phyloP scores from a whole-genome alignment of 1,140 invertebrate species.

The Cydia strobilella region DNA sequence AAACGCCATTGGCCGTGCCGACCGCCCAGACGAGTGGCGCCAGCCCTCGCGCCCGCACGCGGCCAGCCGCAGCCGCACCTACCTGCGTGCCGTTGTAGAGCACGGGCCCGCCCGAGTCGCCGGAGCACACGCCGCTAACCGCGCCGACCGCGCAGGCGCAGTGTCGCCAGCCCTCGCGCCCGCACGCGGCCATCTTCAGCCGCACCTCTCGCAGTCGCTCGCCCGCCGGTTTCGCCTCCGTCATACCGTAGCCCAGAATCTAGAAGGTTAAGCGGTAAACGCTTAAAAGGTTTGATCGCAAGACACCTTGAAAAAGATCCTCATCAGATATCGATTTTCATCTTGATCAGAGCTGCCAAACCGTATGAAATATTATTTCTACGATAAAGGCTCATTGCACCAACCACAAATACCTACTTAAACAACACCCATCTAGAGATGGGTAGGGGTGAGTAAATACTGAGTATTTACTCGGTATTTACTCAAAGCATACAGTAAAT shows the following conservation, averaged over 20 bases:
- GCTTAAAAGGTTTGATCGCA: not conserved
- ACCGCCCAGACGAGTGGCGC: no score
- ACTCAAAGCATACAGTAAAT: no score
- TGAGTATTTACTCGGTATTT: no score
- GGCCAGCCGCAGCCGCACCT: not conserved
- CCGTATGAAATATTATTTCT: no score
- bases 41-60: no score
- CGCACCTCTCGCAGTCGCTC: constrained; percentile 35
- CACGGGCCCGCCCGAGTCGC: constrained; percentile 65
- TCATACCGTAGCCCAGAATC: constrained; percentile 30
- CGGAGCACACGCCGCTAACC: constrained; percentile 58
- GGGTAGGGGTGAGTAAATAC: no score
- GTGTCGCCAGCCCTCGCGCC: constrained; percentile 49
- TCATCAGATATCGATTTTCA: no score
- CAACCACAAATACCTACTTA: no score
- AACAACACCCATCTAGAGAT: not conserved
- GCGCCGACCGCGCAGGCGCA: constrained; percentile 47
- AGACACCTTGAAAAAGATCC: not conserved
- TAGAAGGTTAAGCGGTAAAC: not conserved
- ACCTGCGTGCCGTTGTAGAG: constrained; percentile 50
- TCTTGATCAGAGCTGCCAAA: no score
- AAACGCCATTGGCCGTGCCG: no score
- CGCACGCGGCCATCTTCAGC: constrained; percentile 49
- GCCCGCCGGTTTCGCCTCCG: constrained; percentile 37
- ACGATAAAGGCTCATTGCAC: no score